Conservation (phyloP, 2,113 vertebrate species). For the Myodes glareolus region DNA sequence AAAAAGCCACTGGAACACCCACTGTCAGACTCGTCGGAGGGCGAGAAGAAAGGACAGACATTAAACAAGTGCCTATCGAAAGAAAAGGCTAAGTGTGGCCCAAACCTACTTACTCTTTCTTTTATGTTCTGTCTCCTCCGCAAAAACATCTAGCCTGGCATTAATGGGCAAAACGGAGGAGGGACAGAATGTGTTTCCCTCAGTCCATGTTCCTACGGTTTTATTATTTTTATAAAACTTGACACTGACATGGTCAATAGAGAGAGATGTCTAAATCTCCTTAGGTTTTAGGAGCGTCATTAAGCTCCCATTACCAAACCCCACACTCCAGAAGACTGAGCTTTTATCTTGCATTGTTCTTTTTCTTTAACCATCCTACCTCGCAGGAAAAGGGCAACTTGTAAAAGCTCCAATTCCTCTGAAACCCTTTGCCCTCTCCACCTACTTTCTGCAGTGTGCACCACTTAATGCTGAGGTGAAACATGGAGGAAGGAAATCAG, state of each 20-base stretch:
- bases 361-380: background rate
- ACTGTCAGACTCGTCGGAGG: background rate
- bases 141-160: constrained; percentile 28
- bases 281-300: constrained; percentile 1
- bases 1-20: background rate
- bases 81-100: background rate
- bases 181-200: background rate
- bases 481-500: constrained; percentile 37
- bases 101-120: background rate
- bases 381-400: background rate
- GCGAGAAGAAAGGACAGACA: background rate
- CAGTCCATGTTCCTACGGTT: background rate
- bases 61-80: background rate
- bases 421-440: constrained; percentile 3
- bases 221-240: constrained; percentile 31
- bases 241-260: background rate
- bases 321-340: background rate
- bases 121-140: background rate
- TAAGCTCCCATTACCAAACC: background rate
- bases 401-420: constrained; percentile 35
- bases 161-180: constrained; percentile 2
- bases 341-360: background rate
- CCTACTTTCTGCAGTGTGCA: background rate
- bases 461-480: constrained; percentile 35
- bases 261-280: constrained; percentile 3